Evolutionary conservation across 2,113 vertebrate species (phyloP).

Genomic region (Halichoerus grypus): DNA sequence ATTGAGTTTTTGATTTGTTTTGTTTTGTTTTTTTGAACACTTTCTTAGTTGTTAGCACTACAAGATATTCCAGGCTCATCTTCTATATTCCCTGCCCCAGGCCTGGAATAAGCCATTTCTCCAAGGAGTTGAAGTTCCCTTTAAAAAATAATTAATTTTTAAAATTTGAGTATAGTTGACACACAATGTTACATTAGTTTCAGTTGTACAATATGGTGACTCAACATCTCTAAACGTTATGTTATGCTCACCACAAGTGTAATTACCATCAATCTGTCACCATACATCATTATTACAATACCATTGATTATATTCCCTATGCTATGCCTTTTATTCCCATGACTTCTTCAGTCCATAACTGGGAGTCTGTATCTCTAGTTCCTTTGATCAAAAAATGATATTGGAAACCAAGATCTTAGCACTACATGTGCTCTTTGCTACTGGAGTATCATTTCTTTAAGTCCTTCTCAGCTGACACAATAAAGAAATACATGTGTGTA

Average conservation of each 20-base stretch:
- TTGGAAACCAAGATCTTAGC: not conserved
- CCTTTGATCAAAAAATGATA: not conserved
- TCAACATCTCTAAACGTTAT: not conserved
- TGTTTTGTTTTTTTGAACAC: not conserved
- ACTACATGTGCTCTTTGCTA: not conserved
- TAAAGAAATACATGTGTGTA: not conserved
- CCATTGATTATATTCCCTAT: not conserved
- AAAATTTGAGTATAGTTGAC: not conserved
- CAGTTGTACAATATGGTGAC: not conserved
- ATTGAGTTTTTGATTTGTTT: not conserved
- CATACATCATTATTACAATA: not conserved
- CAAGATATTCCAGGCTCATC: not conserved
- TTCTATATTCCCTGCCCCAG: not conserved
- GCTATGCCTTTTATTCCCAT: not conserved
- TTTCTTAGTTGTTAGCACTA: not conserved
- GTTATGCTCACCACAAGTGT: not conserved
- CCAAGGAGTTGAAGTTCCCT: not conserved
- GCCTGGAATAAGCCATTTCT: not conserved
- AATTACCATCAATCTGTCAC: not conserved
- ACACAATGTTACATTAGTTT: not conserved
- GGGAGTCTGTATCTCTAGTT: not conserved
- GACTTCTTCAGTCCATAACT: not conserved
- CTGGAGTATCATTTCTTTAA: not conserved
- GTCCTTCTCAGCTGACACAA: not conserved
- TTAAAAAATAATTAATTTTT: not conserved